Base-by-base conservation (phyloP, 2,113 vertebrate species). In the Azemiops feae region DNA sequence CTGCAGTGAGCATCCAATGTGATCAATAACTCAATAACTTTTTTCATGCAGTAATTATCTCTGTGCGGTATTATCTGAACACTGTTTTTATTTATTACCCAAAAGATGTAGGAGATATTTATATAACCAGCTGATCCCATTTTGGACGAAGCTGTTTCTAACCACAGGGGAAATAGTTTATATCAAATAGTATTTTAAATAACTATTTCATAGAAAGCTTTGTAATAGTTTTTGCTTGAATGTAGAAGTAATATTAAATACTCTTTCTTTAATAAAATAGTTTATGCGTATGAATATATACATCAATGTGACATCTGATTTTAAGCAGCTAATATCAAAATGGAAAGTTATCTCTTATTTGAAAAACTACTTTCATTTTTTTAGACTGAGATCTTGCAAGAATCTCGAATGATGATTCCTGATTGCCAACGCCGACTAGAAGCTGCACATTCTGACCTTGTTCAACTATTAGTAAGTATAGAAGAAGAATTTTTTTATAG, bases 1-100 rank as follows among this genome's bases (percentile, higher is more conserved):
- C 98, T 95, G 98, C 98, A 95, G 98, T 95, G 98, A 97, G 96
- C 97, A 95, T 97, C 96, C 96, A 47, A 96, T 97, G 97, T 97
- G 97, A 98, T 99, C 99, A 98, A 99, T 99, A 99, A 98, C 98
- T 98, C 99, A 98, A 98, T 99, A 98, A 98, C 98, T 98, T 98
- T 98, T 98, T 98, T 98, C 98, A 98, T 98, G 97, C 97, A 96
- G 98, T 97, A 98, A 98, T 98, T 98, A 98, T 98, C 98, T 98
- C 98, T 95, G 94, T 97, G 97, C 97, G 98, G 98, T 98, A 98
- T 98, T 98, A 98, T 98, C 98, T 97, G 97, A 98, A 97, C 97
- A 95, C 95, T 97, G 97, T 96, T 97, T 97, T 97, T 97, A 97
- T 98, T 98, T 98, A 98, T 98, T 98, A 98, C 96, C 94, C 95